These are phyloP conservation scores for Protosalanx chinensis DNA, from an alignment of 2,797 vertebrate species.

Conservation along the genomic window DNA sequence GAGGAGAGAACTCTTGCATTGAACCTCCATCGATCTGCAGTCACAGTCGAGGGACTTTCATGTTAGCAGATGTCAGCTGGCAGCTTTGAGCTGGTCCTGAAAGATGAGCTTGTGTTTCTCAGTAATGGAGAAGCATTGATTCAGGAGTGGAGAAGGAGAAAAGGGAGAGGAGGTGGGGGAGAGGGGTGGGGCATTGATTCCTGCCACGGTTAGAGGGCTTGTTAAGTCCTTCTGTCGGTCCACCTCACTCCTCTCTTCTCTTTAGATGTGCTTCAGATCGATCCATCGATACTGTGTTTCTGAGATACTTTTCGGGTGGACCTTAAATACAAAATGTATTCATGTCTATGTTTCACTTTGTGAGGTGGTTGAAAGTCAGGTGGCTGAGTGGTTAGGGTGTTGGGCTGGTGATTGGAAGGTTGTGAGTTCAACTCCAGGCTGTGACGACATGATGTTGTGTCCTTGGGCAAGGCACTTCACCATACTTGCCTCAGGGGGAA, in stretches of 20 bases:
- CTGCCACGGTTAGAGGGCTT: constrained; percentile 51
- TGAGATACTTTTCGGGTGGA: too few species aligned
- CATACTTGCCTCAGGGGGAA: too few species aligned
- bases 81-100: constrained; percentile 63
- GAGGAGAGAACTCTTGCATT: not conserved
- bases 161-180: constrained; percentile 42
- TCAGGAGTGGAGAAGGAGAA: not conserved
- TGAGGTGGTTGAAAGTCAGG: not conserved
- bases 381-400: too few species aligned
- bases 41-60: constrained; percentile 43
- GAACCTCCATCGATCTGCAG: not conserved
- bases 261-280: constrained; percentile 14
- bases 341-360: constrained; percentile 25
- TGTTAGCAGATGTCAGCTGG: constrained; percentile 75
- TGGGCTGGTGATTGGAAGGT: too few species aligned
- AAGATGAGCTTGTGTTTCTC: constrained; percentile 66
- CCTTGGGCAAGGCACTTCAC: too few species aligned
- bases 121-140: constrained; percentile 63
- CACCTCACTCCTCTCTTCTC: not conserved
- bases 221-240: constrained; percentile 60
- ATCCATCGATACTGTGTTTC: constrained; percentile 28
- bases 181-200: constrained; percentile 69
- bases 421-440: too few species aligned
- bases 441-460: too few species aligned
- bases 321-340: constrained; percentile 23